A percentile compares a stretch with the other conserved stretches of the same genome.
Conservation (phyloP, 2,888 invertebrate species). For the Aleiodes alternator region DNA sequence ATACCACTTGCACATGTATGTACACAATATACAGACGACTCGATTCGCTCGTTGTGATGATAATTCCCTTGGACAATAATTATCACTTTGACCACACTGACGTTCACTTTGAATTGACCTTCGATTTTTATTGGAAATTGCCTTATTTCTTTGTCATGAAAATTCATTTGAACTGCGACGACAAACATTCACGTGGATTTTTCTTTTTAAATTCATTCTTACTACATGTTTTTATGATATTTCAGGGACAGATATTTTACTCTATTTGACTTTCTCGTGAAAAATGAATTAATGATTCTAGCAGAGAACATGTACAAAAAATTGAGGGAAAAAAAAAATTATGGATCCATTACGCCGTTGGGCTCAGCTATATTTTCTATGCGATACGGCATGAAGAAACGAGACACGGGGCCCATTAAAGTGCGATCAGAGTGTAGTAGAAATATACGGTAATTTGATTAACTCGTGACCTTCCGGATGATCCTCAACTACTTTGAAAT, state of each 20-base stretch:
- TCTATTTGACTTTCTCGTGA: slow-evolving; percentile 10
- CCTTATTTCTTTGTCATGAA: slow-evolving; percentile 42
- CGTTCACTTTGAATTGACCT: slow-evolving; percentile 31
- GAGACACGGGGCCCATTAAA: slow-evolving; percentile 52
- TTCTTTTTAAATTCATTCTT: not conserved
- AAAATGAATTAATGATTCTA: slow-evolving; percentile 28
- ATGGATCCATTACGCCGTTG: slow-evolving; percentile 30
- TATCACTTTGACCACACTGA: slow-evolving; percentile 29
- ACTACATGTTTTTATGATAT: not conserved
- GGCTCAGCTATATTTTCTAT: slow-evolving; percentile 48
- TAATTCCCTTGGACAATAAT: slow-evolving; percentile 25
- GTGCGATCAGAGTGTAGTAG: slow-evolving; percentile 51
- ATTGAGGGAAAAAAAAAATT: slow-evolving; percentile 10
- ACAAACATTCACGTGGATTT: not conserved
- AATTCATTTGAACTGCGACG: not conserved
- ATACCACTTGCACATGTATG: slow-evolving; percentile 25
- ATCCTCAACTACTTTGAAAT: slow-evolving; percentile 5
- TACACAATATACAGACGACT: slow-evolving; percentile 28
- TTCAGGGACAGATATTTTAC: not conserved
- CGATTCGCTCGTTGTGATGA: slow-evolving; percentile 30
- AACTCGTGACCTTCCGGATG: slow-evolving; percentile 51
- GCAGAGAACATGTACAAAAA: not conserved
- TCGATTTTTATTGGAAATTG: slow-evolving; percentile 37
- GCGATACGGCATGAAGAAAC: slow-evolving; percentile 45
- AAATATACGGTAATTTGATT: slow-evolving; percentile 53